A percentile compares a stretch with the other conserved stretches of the same genome.
These are phyloP conservation scores for Peromyscus polionotus DNA, from an alignment of 2,113 vertebrate genomes.

Conservation along the genomic window DNA sequence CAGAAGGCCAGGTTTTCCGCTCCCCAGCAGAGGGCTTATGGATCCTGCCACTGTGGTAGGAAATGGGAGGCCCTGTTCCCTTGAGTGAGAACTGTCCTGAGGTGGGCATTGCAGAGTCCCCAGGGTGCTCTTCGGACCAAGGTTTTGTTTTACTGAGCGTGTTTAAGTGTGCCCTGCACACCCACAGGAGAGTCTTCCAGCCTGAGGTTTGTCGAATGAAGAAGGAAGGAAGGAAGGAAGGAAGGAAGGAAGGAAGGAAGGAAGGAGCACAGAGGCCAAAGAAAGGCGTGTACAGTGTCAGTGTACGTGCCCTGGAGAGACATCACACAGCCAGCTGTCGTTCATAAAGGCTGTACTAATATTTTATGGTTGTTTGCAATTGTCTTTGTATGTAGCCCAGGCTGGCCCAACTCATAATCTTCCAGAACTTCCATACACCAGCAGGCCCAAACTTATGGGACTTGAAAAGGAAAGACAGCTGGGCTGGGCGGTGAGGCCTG, in stretches of 20 bases:
- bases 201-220: not conserved
- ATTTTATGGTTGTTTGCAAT: not conserved
- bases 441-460: not conserved
- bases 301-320: not conserved
- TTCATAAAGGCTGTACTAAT: not conserved
- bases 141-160: not conserved
- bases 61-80: not conserved
- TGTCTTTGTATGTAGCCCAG: not conserved
- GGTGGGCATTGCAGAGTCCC: too few relatives aligned
- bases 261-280: not conserved
- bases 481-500: conserved; percentile 14
- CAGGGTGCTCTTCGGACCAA: not conserved
- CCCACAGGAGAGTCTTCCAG: not conserved
- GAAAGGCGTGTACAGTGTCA: rapidly evolving
- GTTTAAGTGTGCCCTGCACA: not conserved
- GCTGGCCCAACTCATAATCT: not conserved
- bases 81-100: not conserved
- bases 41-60: not conserved
- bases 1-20: not conserved
- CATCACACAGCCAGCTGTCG: not conserved
- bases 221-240: not conserved
- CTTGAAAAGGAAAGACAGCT: not conserved
- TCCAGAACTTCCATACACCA: not conserved
- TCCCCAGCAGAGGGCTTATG: not conserved
- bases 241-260: not conserved